A percentile compares a stretch with the other conserved stretches of the same genome.
These are phyloP conservation scores for Tenebrosternarchus preto DNA, from an alignment of 2,113 vertebrate genomes.

Conservation along the genomic window DNA sequence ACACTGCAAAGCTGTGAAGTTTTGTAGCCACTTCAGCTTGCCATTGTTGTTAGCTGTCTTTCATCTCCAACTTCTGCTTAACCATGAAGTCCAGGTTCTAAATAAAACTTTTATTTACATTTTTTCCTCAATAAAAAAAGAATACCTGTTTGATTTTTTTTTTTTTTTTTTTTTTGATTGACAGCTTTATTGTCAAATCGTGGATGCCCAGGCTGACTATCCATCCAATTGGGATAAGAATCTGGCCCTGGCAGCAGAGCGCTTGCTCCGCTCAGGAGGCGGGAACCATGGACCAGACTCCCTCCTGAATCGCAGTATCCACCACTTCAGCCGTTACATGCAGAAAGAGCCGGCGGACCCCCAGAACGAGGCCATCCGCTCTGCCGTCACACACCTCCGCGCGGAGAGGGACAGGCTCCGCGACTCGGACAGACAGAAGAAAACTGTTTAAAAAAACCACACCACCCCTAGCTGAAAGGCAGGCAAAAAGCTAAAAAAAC, in stretches of 20 bases:
- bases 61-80: too few species aligned
- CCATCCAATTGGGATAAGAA: slow-evolving; percentile 98
- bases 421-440: slow-evolving; percentile 37
- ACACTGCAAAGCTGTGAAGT: too few species aligned
- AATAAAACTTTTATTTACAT: too few species aligned
- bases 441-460: not conserved
- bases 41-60: too few species aligned
- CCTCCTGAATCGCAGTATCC: slow-evolving; percentile 81
- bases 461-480: not conserved
- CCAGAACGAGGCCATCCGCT: slow-evolving; percentile 80
- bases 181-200: slow-evolving; percentile 89
- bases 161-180: slow-evolving; percentile 45
- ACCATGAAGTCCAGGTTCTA: too few species aligned
- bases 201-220: slow-evolving; percentile 77
- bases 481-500: too few species aligned
- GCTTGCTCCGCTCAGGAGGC: slow-evolving; percentile 79
- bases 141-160: too few species aligned
- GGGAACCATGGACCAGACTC: slow-evolving; percentile 67
- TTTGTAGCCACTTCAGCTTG: too few species aligned
- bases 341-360: slow-evolving; percentile 80
- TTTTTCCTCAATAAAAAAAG: too few species aligned
- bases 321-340: slow-evolving; percentile 84
- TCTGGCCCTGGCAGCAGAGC: slow-evolving; percentile 90
- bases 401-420: slow-evolving; percentile 73
- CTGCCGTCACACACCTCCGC: slow-evolving; percentile 80